Conservation (phyloP, 2,113 vertebrate genomes). For the Mola mola region DNA sequence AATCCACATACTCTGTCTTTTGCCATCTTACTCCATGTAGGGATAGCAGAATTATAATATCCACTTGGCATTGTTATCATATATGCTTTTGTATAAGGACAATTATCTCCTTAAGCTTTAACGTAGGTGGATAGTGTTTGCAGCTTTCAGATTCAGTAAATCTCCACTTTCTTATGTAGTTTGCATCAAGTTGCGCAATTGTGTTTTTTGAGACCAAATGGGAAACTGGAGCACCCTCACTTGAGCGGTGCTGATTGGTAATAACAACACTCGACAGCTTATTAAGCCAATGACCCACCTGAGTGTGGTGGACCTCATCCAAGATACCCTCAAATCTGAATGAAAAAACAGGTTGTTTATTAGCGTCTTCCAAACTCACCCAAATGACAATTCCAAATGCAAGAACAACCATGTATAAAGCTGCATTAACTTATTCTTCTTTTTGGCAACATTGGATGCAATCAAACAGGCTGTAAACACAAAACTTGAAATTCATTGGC, state of each 20-base stretch:
- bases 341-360: not conserved
- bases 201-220: not conserved
- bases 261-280: not conserved
- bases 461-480: too few species aligned
- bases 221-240: not conserved
- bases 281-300: not conserved
- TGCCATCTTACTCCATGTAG: not conserved
- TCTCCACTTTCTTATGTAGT: not conserved
- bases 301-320: too few species aligned
- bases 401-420: too few species aligned
- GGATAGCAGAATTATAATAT: slow-evolving; percentile 9
- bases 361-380: not conserved
- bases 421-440: too few species aligned
- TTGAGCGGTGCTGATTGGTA: not conserved
- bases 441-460: too few species aligned
- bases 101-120: slow-evolving; percentile 28
- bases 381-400: not conserved
- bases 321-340: not conserved
- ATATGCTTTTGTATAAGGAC: slow-evolving; percentile 6
- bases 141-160: slow-evolving; percentile 11
- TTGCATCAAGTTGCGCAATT: too few species aligned
- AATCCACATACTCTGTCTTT: not conserved
- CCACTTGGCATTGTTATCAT: slow-evolving; percentile 8
- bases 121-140: slow-evolving; percentile 14
- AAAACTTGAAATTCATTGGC: too few species aligned